Evolutionary conservation across 2,113 vertebrate species (phyloP), one percentile per base, ranked within the genome.

Genomic region (Acanthisitta chloris): DNA sequence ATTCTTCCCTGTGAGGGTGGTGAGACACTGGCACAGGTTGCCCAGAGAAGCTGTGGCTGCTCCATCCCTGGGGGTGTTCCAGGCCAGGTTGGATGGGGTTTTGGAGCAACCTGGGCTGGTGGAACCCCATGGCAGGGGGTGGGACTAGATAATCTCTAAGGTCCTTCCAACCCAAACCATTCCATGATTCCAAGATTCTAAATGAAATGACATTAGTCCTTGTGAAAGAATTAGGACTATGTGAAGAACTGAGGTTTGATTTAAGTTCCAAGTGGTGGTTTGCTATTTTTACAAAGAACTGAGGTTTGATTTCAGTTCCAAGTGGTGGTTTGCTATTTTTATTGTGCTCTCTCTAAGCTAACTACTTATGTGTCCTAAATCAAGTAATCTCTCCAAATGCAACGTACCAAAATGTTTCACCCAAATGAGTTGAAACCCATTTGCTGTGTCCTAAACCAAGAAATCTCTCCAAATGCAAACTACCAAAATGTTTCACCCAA

Each of bases 91-190:
- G 82, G 81, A n/a, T 21, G 12, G 57, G 74, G 57, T 29, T 52
- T 52, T 0, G 85, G 49, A 65, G 42, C 43, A 36, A 5, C 36
- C 49, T 49, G 49, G 67, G 51, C 23, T 7, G 26, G 33, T 58
- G 76, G 43, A 0, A 88, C 34, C 31, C 61, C 49, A 36, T 26
- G 67, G 21, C 58, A 18, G 66, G 25, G 24, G 58, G 6, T 36
- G 58, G 26, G 0, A 38, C 3, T 1, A 2, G 69, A 21, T 38
- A 78, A 2, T 1, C 0, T 74, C 67, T n/a, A 4, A 38, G 6
- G 16, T 59, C 13, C 16, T 52, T 45, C 33, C 45, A 6, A 45
- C 7, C 18, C 52, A 59, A 74, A 59, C 18, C 18, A 17, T 12
- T 29, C 38, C 42, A 38, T 8, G 28, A 9, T 14, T 66, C 77